A percentile compares a stretch with the other conserved stretches of the same genome.
phyloP scores from a whole-genome alignment of 2,797 vertebrate species.

The Gymnothorax javanicus region DNA sequence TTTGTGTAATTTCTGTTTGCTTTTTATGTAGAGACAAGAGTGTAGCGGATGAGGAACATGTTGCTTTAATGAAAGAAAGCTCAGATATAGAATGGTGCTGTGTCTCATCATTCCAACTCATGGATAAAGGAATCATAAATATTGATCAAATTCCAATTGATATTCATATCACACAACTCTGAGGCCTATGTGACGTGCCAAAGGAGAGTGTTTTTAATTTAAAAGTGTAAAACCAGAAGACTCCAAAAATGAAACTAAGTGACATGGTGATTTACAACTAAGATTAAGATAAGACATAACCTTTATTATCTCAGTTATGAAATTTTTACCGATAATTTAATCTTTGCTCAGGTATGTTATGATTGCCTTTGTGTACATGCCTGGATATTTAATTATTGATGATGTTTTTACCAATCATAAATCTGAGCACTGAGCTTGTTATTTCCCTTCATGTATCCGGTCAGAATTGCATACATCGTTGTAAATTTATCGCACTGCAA shows the following conservation, averaged over 20 bases:
- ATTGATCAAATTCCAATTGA: constrained; percentile 22
- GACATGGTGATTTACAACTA: constrained; percentile 12
- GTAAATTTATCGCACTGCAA: background rate
- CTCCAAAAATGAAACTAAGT: background rate
- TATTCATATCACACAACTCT: background rate
- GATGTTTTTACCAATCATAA: background rate
- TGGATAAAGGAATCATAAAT: constrained; percentile 13
- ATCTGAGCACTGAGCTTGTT: background rate
- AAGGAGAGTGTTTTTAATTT: constrained; percentile 4
- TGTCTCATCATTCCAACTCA: constrained; percentile 9
- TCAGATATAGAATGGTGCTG: background rate
- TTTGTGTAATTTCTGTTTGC: background rate
- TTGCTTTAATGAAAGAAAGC: background rate
- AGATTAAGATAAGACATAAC: background rate
- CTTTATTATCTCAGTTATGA: background rate
- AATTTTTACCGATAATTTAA: background rate
- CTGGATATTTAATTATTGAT: background rate
- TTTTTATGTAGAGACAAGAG: background rate
- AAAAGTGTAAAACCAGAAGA: background rate
- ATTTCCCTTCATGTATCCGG: background rate
- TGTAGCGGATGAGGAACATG: too few species aligned
- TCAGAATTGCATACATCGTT: constrained; percentile 1
- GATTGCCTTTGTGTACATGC: background rate
- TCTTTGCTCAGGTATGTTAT: background rate
- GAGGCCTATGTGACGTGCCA: background rate